Base-by-base conservation (phyloP, 2,797 vertebrate species). In the Micromesistius poutassou region DNA sequence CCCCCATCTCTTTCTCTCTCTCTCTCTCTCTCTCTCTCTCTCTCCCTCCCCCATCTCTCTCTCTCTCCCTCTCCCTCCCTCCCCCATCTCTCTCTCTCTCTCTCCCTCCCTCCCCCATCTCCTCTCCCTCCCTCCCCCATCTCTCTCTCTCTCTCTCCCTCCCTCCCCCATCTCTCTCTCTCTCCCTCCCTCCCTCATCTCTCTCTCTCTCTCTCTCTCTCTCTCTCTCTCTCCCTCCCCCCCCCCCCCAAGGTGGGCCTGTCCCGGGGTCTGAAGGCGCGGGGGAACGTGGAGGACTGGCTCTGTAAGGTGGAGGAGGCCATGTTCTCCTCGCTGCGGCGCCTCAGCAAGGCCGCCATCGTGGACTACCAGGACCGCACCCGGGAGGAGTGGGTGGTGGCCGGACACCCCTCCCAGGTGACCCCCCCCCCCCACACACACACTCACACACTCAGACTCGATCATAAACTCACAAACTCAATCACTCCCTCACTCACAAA, bases 201-300 rank as follows among this genome's bases (percentile, higher is more conserved):
- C 19, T 22, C 19, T 55, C 19, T 46, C 42, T 16, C 42, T 10
- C 25, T 42, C 25, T 42, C 25, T 77, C 40, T 50, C 62, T 70
- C 38, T 7, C 38, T 76, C 75, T n/a, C 28, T 14, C 42, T 40
- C 12, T 30, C 74, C 40, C 5, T 22, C 42, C 42, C 1, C 14
- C 12, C 14, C 12, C 13, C 42, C 46, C 16, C 46, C 5, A 16
- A 97, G 96, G 95, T 97, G 38, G n/a, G 78, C 80, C 87, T 97
- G 76, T 94, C 93, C 0, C 96, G 96, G 91, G 95, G 95, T 35
- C 91, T 97, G 30, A 96, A 96, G 80, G 96, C 96, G 70, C 92
- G 94, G 87, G 96, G 96, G 31, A 97, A 97, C 46, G 96, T 97
- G 71, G 95, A 97, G 80, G 94, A 96, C 25, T 97, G 96, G 95